Base-by-base conservation (phyloP, 2,113 vertebrate genomes). In the Edolisoma coerulescens region DNA sequence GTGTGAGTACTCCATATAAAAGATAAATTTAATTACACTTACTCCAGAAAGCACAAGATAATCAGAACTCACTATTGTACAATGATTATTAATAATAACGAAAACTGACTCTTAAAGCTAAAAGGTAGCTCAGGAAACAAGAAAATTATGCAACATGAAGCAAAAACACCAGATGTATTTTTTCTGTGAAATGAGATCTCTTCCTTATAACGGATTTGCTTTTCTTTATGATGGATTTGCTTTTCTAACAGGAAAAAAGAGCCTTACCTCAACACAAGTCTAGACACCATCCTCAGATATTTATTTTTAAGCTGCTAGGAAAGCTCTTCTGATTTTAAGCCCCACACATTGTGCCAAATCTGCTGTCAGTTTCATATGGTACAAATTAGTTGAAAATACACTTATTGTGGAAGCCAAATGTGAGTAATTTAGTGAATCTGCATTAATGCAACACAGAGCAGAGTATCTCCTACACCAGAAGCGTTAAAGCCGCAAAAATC, bases 251-350 rank as follows among this genome's bases (percentile, higher is more conserved):
- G 57, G 39, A 81, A 50, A 87, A 79, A 73, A 69, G 19, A 77
- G 13, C 39, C 92, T 94, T 86, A 86, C 45, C 59, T 76, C 88
- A 90, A 67, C 50, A 69, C 45, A 88, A 83, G 89, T 88, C 89
- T 94, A 93, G 84, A 91, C 86, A 92, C 11, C 32, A 78, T 95
- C 71, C 85, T 87, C 56, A 76, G 35, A 76, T 88, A 93, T 54
- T 97, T 88, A 83, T 88, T 96, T 96, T 95, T 90, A 90, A 91
- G 79, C 71, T 74, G 30, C 67, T 67, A 68, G 28, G 83, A 90
- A 92, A 94, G 35, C 60, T 80, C 35, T 77, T 65, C 60, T 1
- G 3, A 79, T 86, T 96, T 80, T 74, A 93, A 88, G 47, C 89
- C 67, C 45, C 64, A 49, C 27, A 53, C 19, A 24, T 39, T 84